Conservation (phyloP, 2,113 vertebrate genomes). For the Progne subis region DNA sequence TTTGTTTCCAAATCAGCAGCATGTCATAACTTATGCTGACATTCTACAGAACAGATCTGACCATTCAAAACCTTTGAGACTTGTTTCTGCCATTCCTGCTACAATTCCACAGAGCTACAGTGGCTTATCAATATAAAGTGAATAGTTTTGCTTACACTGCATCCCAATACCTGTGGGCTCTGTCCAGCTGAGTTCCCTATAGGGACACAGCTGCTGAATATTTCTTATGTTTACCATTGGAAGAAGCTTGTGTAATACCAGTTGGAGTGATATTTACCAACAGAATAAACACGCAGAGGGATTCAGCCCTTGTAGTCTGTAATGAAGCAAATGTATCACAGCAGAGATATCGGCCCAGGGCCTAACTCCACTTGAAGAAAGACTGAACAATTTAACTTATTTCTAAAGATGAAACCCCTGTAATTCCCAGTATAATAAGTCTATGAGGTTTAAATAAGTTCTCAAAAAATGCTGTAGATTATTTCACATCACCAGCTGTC, state of each 20-base stretch:
- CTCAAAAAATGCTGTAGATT: neutral
- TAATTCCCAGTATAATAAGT: neutral
- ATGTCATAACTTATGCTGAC: neutral
- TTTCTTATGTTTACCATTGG: neutral
- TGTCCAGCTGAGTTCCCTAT: neutral
- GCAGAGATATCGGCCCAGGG: neutral
- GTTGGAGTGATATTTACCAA: neutral
- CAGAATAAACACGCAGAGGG: neutral
- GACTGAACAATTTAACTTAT: neutral
- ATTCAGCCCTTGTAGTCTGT: neutral
- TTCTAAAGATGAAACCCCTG: neutral
- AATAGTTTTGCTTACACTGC: neutral
- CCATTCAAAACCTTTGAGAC: neutral
- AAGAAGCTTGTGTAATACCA: neutral
- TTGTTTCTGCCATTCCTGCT: neutral
- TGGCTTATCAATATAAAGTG: neutral
- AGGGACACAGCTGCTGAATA: neutral
- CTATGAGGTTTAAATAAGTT: neutral
- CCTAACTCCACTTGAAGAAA: neutral
- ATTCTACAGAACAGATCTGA: neutral
- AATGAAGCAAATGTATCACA: neutral
- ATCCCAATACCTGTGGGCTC: neutral
- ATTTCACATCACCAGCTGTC: neutral
- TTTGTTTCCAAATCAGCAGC: neutral
- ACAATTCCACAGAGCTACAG: rapidly evolving